Evolutionary conservation across 1,140 invertebrate species (phyloP).

Genomic region (Heterodera schachtii): DNA sequence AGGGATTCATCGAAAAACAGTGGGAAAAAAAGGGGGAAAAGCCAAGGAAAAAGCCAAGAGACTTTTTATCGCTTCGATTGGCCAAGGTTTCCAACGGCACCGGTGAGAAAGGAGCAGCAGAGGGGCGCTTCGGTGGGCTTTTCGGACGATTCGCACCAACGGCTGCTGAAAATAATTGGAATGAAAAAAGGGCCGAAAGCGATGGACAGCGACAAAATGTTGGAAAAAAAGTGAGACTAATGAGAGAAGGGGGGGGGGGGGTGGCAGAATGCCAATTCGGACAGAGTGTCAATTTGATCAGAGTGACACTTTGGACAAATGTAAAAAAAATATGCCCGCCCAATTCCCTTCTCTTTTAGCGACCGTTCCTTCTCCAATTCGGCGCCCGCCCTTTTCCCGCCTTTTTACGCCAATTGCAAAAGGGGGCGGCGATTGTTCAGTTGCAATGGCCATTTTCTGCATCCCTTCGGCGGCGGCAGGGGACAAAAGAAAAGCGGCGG

Average conservation of each 20-base stretch:
- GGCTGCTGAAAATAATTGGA: constrained; percentile 1
- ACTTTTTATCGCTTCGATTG: background rate
- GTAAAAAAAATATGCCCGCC: no score
- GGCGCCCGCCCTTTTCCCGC: background rate
- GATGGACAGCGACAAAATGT: background rate
- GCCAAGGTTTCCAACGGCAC: constrained; percentile 8
- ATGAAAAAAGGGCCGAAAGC: background rate
- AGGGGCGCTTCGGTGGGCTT: constrained; percentile 14
- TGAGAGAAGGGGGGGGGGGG: background rate
- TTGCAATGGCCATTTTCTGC: background rate
- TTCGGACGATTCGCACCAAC: constrained; percentile 14
- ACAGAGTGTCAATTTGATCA: background rate
- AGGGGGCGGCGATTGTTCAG: background rate
- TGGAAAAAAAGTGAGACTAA: constrained; percentile 6
- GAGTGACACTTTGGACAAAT: background rate
- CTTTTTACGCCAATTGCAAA: background rate
- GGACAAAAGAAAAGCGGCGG: background rate
- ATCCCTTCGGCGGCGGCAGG: background rate
- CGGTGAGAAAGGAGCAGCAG: constrained; percentile 18
- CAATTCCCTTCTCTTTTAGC: background rate
- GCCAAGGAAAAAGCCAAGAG: background rate
- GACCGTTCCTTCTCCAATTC: background rate
- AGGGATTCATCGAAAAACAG: constrained; percentile 37
- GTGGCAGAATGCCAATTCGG: background rate
- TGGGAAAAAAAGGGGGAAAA: background rate